phyloP scores from a whole-genome alignment of 2,888 invertebrate species.

The Parelbella ahira region DNA sequence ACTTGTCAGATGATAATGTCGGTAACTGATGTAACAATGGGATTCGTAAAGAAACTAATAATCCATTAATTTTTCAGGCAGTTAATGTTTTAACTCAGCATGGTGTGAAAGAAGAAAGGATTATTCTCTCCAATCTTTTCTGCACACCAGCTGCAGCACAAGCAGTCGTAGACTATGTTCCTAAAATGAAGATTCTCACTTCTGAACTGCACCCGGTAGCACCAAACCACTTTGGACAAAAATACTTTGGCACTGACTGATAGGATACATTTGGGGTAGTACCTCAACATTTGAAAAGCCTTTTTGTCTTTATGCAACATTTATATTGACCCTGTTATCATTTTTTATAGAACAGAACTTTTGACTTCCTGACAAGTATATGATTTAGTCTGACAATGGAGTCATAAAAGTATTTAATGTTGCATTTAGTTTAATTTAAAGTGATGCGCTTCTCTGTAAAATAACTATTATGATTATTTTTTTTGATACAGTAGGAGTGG shows the following conservation, averaged over 20 bases:
- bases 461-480: too few species aligned
- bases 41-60: too few species aligned
- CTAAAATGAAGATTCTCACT: slow-evolving; percentile 95
- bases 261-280: slow-evolving; percentile 37
- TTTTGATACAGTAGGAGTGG: too few species aligned
- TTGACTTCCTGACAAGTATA: too few species aligned
- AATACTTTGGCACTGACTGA: slow-evolving; percentile 99
- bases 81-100: slow-evolving; percentile 96
- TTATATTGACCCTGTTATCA: too few species aligned
- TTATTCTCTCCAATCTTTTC: slow-evolving; percentile 98
- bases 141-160: slow-evolving; percentile 95
- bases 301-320: background rate
- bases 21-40: too few species aligned
- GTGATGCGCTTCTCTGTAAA: too few species aligned
- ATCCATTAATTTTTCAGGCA: slow-evolving; percentile 90
- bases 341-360: too few species aligned
- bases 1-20: too few species aligned
- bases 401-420: too few species aligned
- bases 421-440: too few species aligned
- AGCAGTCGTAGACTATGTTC: slow-evolving; percentile 91
- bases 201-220: slow-evolving; percentile 97
- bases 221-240: slow-evolving; percentile 98
- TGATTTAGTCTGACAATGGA: too few species aligned
- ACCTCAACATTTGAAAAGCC: background rate
- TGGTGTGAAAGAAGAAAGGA: slow-evolving; percentile 95